These are phyloP conservation scores for Aspidapion aeneum DNA, from an alignment of 2,888 invertebrate species.

Conservation along the genomic window DNA sequence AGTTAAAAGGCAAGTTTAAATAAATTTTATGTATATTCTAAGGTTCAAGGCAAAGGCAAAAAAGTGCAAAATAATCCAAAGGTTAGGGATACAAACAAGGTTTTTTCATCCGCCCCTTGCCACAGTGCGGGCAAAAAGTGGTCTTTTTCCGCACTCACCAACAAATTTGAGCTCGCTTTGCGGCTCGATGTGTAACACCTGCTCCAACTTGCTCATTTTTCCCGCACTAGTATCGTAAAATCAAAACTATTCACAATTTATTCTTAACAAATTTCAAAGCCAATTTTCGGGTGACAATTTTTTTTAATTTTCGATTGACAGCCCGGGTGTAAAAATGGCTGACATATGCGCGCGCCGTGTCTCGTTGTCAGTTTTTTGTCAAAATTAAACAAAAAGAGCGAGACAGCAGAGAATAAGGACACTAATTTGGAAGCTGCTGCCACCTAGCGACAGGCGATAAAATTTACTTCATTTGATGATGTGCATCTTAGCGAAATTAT, in stretches of 20 bases:
- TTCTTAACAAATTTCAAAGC: not conserved
- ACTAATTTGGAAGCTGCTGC: too few relatives aligned
- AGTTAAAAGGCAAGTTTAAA: too few relatives aligned
- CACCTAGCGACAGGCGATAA: too few relatives aligned
- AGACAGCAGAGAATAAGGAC: too few relatives aligned
- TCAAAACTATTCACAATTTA: not conserved
- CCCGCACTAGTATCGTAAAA: too few relatives aligned
- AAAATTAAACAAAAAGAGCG: too few relatives aligned
- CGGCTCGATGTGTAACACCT: constrained; percentile 83
- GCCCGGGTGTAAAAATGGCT: not conserved
- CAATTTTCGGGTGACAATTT: not conserved
- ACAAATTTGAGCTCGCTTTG: constrained; percentile 85
- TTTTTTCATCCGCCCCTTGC: not conserved
- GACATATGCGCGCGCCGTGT: too few relatives aligned
- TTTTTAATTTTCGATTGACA: not conserved
- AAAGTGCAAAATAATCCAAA: not conserved
- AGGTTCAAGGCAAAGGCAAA: not conserved
- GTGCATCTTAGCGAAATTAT: too few relatives aligned
- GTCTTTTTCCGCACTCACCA: constrained; percentile 71
- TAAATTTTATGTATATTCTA: not conserved
- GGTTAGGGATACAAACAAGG: not conserved
- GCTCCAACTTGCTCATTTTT: constrained; percentile 69
- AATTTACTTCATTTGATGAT: too few relatives aligned
- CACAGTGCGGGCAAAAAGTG: too few relatives aligned
- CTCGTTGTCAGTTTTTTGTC: too few relatives aligned